phyloP scores from a whole-genome alignment of 2,113 vertebrate genomes.

The Aegotheles bennettii region DNA sequence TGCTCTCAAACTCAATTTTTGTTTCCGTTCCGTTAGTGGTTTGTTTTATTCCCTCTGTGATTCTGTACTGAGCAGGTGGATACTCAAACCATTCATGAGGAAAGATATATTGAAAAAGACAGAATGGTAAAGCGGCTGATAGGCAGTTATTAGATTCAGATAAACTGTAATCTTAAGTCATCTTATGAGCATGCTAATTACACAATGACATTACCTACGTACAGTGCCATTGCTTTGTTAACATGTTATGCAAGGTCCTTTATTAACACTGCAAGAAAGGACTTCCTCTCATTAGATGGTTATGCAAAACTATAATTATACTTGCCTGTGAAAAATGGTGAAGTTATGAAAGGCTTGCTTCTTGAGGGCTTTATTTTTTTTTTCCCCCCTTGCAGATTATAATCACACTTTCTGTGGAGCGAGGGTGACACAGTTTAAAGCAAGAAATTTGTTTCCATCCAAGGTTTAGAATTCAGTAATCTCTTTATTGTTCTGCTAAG shows the following conservation, averaged over 20 bases:
- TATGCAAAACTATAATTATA: slow-evolving; percentile 83
- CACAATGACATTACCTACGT: slow-evolving; percentile 76
- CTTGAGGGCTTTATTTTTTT: slow-evolving; percentile 32
- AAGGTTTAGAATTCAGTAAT: slow-evolving; percentile 41
- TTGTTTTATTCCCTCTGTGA: neutral
- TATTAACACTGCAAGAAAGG: slow-evolving; percentile 83
- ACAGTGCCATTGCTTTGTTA: slow-evolving; percentile 78
- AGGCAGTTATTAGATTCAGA: slow-evolving; percentile 81
- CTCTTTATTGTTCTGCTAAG: slow-evolving; percentile 22
- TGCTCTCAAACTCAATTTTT: neutral
- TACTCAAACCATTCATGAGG: slow-evolving; percentile 26
- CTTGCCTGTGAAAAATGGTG: slow-evolving; percentile 66
- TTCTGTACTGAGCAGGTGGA: neutral
- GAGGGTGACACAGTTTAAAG: slow-evolving; percentile 35
- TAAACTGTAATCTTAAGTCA: slow-evolving; percentile 83
- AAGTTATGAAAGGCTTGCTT: slow-evolving; percentile 66
- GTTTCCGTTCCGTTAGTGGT: neutral
- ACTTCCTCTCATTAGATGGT: slow-evolving; percentile 77
- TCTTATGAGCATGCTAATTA: slow-evolving; percentile 80
- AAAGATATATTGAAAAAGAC: slow-evolving; percentile 67
- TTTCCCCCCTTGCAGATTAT: neutral
- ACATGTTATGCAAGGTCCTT: slow-evolving; percentile 75
- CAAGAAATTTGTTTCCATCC: slow-evolving; percentile 51
- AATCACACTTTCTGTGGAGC: slow-evolving; percentile 31
- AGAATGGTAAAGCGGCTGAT: slow-evolving; percentile 67